Conservation (phyloP, 2,888 invertebrate species). For the Molorchus minor region DNA sequence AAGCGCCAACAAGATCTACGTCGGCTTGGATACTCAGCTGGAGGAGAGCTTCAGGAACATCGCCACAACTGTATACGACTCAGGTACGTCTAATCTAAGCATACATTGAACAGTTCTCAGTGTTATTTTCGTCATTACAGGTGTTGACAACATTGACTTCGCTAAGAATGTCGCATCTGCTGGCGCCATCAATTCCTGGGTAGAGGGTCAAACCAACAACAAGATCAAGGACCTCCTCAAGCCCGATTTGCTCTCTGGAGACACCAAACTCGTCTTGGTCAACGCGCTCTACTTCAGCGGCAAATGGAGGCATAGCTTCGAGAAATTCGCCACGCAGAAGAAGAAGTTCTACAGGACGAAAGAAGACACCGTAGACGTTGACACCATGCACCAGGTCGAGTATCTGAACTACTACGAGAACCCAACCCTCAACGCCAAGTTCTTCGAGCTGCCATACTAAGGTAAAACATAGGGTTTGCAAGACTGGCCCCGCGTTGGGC, state of each 20-base stretch:
- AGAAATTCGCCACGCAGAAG: conserved; percentile 39
- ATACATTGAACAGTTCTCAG: too few relatives aligned
- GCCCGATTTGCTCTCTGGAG: conserved; percentile 39
- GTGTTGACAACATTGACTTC: conserved; percentile 62
- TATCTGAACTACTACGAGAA: conserved; percentile 47
- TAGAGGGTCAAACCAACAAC: conserved; percentile 54
- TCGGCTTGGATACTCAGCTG: conserved; percentile 66
- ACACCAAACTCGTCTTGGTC: conserved; percentile 53
- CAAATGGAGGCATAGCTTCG: conserved; percentile 49
- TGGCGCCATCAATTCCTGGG: conserved; percentile 55
- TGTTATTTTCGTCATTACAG: conserved; percentile 57
- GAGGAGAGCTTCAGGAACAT: conserved; percentile 66
- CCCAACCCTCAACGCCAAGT: conserved; percentile 46
- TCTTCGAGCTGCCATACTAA: conserved; percentile 48
- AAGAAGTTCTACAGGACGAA: conserved; percentile 46
- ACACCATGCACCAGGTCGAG: conserved; percentile 49
- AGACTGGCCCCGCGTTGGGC: too few relatives aligned
- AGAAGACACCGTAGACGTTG: conserved; percentile 45
- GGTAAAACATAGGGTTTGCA: too few relatives aligned
- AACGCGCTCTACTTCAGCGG: conserved; percentile 59
- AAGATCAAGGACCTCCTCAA: conserved; percentile 55
- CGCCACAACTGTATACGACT: conserved; percentile 69
- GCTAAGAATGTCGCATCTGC: conserved; percentile 41
- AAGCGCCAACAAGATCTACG: conserved; percentile 68
- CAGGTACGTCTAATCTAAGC: conserved; percentile 62